Percentiles rank a stretch among this genome's conserved stretches.
Evolutionary conservation across 2,888 invertebrate genomes (phyloP).

Genomic region (Rhagium mordax): DNA sequence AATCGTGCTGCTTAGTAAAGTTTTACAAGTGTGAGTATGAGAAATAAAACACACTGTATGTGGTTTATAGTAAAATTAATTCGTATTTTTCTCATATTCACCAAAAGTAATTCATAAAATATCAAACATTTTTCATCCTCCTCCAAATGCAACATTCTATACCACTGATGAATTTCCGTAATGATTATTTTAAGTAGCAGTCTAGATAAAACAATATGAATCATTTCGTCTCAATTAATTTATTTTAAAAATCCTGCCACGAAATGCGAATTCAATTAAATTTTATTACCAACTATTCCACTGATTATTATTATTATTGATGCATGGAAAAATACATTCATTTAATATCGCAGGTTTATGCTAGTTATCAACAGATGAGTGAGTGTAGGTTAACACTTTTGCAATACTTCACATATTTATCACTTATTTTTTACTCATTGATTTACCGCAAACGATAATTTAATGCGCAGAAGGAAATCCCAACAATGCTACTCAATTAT

Average conservation of each 20-base stretch:
- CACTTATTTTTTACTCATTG: neutral
- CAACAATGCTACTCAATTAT: neutral
- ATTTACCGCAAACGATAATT: constrained; percentile 7
- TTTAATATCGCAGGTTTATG: neutral
- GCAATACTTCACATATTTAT: neutral
- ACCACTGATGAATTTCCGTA: neutral
- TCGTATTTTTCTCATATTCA: too few species aligned
- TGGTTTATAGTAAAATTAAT: too few species aligned
- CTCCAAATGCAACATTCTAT: too few species aligned
- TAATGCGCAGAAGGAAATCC: neutral
- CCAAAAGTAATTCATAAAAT: too few species aligned
- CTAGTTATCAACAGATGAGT: constrained; percentile 3
- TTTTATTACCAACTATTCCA: neutral
- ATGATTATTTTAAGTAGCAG: neutral
- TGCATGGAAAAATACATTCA: constrained; percentile 18
- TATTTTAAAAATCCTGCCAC: neutral
- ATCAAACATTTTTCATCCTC: too few species aligned
- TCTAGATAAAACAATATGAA: constrained; percentile 1
- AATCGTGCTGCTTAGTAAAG: too few species aligned
- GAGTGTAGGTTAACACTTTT: constrained; percentile 3
- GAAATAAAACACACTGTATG: too few species aligned
- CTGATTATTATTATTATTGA: neutral
- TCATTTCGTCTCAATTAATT: neutral
- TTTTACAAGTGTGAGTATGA: too few species aligned
- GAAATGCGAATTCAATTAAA: constrained; percentile 8